A percentile compares a stretch with the other conserved stretches of the same genome.
phyloP scores from a whole-genome alignment of 2,888 invertebrate genomes.

The Molorchus minor region DNA sequence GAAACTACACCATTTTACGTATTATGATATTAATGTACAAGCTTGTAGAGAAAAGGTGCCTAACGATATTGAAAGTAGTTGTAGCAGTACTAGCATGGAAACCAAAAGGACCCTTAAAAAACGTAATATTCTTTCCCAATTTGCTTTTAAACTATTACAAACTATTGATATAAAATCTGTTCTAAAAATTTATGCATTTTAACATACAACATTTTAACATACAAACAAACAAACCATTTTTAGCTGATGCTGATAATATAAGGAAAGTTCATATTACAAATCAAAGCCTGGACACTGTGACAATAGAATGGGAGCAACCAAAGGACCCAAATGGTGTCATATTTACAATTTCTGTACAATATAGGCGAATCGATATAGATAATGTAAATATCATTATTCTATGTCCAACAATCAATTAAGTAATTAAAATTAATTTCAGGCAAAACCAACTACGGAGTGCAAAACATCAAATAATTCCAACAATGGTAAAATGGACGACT shows the following conservation, averaged over 20 bases:
- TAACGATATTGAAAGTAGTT: constrained; percentile 64
- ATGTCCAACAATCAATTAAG: no score
- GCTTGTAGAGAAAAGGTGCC: constrained; percentile 77
- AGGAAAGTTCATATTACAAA: constrained; percentile 65
- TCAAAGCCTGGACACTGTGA: constrained; percentile 67
- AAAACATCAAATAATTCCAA: constrained; percentile 63
- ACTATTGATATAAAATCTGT: neutral
- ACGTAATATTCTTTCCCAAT: no score
- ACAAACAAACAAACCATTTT: constrained; percentile 26
- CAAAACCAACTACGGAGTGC: constrained; percentile 70
- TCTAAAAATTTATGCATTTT: neutral
- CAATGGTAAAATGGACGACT: constrained; percentile 40
- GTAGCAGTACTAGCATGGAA: constrained; percentile 65
- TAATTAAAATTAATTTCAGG: constrained; percentile 62
- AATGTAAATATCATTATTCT: constrained; percentile 70
- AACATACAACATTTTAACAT: neutral
- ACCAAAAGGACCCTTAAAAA: constrained; percentile 62
- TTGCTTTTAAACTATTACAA: constrained; percentile 31
- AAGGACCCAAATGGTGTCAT: constrained; percentile 87
- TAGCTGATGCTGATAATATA: constrained; percentile 77
- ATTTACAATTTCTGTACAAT: constrained; percentile 83
- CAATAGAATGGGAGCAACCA: constrained; percentile 84
- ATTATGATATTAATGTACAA: constrained; percentile 78
- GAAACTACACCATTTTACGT: constrained; percentile 79
- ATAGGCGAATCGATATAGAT: constrained; percentile 73